Evolutionary conservation across 2,888 invertebrate genomes (phyloP).

Genomic region (Drosophila pseudotalamancana): DNA sequence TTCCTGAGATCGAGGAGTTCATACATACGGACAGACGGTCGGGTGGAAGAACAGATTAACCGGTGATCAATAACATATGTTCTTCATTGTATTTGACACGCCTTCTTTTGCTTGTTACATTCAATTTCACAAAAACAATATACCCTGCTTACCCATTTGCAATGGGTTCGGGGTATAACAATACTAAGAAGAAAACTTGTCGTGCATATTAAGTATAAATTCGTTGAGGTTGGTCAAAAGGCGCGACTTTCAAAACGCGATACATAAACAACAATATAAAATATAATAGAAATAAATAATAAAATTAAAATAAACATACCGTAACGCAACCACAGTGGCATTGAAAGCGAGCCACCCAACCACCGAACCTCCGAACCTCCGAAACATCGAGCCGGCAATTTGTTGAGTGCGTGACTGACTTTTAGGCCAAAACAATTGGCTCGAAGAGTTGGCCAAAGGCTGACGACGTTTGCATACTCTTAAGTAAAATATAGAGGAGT

Average conservation of each 20-base stretch:
- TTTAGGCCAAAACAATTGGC: slow-evolving; percentile 17
- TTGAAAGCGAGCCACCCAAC: slow-evolving; percentile 45
- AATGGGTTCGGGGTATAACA: no score
- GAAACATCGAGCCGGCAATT: slow-evolving; percentile 31
- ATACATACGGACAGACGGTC: no score
- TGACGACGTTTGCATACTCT: background rate
- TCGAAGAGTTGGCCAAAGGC: background rate
- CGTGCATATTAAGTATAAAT: slow-evolving; percentile 55
- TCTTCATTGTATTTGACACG: no score
- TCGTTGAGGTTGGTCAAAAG: slow-evolving; percentile 73
- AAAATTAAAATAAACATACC: slow-evolving; percentile 4
- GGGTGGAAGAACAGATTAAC: no score
- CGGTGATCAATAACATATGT: no score
- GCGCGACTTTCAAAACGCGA: slow-evolving; percentile 49
- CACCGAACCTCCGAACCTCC: slow-evolving; percentile 1
- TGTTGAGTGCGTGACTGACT: slow-evolving; percentile 40
- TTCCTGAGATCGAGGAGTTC: no score
- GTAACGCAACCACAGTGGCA: slow-evolving; percentile 44
- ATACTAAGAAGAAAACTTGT: slow-evolving; percentile 45
- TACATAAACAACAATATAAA: background rate
- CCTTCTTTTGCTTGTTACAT: no score
- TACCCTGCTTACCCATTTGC: no score
- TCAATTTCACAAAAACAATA: no score
- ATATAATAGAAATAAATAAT: background rate
- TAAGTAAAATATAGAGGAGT: background rate